Evolutionary conservation across 1,140 invertebrate genomes (phyloP), one percentile per base, ranked within the genome.

Genomic region (Zaprionus vittiger): DNA sequence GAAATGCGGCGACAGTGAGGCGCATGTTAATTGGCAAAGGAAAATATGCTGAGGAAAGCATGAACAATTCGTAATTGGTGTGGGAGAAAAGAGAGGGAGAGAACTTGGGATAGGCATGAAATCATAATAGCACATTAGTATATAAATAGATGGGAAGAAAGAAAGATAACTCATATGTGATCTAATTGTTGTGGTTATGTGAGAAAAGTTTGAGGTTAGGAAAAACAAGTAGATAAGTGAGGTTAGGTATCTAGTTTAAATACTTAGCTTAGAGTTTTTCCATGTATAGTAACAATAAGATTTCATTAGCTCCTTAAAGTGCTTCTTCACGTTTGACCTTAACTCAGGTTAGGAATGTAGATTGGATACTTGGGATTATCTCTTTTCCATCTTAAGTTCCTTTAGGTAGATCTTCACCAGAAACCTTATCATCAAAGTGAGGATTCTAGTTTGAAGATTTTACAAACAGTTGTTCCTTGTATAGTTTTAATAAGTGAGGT

Each of bases 1-100:
- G 68, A 75, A 77, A 79, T 62, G 62, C 62, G 73, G 77, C 67
- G 63, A 70, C 73, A 76, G 56, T 34, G 6, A n/a, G 57, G 54
- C 60, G 37, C 62, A 72, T 44, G 31, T 60, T 52, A 52, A 52
- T 52, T 52, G 54, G 60, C 31, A 52, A 52, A 82, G 55, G 82
- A 85, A 66, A 73, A 85, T 41, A 85, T 47, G 60, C 31, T 31
- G 44, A 79, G 52, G 78, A 85, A 63, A 70, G 81, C 66, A 73
- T 15, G 12, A 54, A 56, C 49, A 31, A 76, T 44, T 38, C 20
- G 34, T 64, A 62, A 64, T 52, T 70, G 67, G 47, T 62, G 59
- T 69, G 52, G 38, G 59, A 75, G 47, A 75, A 55, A 22, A n/a
- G 28, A 54, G 38, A 17, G n/a, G 2, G n/a, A 11, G 3, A 31